phyloP scores from a whole-genome alignment of 2,113 vertebrate species.

The Tringa solitaria region DNA sequence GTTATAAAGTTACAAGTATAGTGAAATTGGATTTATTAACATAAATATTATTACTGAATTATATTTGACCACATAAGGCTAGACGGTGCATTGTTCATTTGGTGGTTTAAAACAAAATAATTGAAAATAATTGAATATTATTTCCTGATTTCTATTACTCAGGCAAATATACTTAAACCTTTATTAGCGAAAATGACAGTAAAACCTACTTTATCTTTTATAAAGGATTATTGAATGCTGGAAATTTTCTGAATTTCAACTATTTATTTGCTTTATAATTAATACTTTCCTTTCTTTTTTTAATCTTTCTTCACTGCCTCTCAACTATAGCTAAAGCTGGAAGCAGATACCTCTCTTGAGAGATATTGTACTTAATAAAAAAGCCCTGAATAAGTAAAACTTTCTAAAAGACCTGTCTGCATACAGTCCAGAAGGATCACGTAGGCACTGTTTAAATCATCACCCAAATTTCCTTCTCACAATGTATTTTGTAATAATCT shows the following conservation, averaged over 20 bases:
- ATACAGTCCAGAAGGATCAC: neutral
- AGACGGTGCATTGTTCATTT: accelerated
- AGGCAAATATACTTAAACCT: neutral
- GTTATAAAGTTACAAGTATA: neutral
- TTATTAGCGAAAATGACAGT: neutral
- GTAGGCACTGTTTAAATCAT: neutral
- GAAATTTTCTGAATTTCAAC: neutral
- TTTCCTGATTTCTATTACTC: neutral
- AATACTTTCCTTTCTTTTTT: neutral
- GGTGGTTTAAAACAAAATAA: neutral
- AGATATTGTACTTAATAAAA: neutral
- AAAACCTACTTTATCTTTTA: neutral
- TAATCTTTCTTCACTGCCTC: neutral
- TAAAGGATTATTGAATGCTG: neutral
- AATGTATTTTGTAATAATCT: accelerated
- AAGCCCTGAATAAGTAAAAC: neutral
- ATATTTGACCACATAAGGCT: neutral
- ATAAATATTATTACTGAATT: neutral
- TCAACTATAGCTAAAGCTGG: neutral
- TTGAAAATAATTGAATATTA: neutral
- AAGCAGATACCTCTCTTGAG: neutral
- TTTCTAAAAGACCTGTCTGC: neutral
- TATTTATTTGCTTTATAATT: neutral
- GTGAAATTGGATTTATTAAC: neutral
- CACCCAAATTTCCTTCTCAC: neutral